phyloP scores from a whole-genome alignment of 2,113 vertebrate species.

The Bubo scandiacus region DNA sequence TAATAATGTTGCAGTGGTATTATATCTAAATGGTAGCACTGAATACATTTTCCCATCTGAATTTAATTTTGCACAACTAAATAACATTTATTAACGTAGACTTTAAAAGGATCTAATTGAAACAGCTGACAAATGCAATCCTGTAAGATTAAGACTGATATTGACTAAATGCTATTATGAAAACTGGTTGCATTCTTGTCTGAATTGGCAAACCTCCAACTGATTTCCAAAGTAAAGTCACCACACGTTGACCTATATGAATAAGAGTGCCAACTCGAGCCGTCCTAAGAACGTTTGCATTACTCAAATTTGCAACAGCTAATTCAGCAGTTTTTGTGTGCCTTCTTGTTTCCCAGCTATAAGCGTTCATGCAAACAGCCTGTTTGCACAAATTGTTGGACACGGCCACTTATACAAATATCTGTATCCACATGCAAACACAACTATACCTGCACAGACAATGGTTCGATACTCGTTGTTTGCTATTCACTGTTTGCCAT shows the following conservation, averaged over 20 bases:
- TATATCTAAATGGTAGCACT: neutral
- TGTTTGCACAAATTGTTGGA: neutral
- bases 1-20: neutral
- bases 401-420: neutral
- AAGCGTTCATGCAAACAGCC: neutral
- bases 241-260: rapidly evolving
- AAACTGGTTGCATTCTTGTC: neutral
- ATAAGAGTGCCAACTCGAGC: neutral
- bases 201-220: neutral
- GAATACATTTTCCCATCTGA: neutral
- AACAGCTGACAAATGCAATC: neutral
- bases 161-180: neutral
- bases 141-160: neutral
- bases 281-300: neutral
- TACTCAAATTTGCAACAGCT: neutral
- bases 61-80: neutral
- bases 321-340: neutral
- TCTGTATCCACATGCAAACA: neutral
- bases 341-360: neutral
- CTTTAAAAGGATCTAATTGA: neutral
- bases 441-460: neutral
- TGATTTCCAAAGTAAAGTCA: neutral
- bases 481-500: neutral
- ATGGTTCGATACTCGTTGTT: neutral
- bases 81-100: neutral